Percentiles rank a stretch among this genome's conserved stretches.
Evolutionary conservation across 1,140 invertebrate genomes (phyloP).

Genomic region (Drosophila takahashii): DNA sequence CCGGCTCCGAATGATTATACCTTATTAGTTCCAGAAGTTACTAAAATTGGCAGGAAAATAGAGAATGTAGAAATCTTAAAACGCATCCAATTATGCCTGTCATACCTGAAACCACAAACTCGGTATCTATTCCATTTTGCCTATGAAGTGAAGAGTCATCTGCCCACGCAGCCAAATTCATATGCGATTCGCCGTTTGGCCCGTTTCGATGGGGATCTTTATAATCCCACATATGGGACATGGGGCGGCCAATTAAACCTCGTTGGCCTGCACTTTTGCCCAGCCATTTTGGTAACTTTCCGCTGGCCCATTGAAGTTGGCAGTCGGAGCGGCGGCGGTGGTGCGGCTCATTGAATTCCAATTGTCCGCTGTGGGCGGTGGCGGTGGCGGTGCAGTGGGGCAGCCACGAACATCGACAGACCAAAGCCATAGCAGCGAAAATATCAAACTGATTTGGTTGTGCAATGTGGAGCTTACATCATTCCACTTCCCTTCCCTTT

Average conservation of each 20-base stretch:
- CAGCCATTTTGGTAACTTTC: constrained; percentile 31
- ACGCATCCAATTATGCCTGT: background rate
- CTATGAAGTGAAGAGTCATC: background rate
- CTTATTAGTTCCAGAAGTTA: background rate
- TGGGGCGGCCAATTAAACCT: constrained; percentile 34
- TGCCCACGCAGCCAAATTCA: constrained; percentile 9
- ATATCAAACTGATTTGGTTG: constrained; percentile 39
- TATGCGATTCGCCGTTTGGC: background rate
- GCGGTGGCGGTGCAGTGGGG: constrained; percentile 8
- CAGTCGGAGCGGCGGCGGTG: constrained; percentile 6
- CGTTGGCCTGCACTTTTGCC: constrained; percentile 30
- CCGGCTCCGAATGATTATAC: constrained; percentile 7
- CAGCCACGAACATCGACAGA: constrained; percentile 13
- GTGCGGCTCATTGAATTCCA: constrained; percentile 50
- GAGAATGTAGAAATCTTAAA: background rate
- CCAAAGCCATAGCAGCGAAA: constrained; percentile 22
- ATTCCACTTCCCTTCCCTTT: constrained; percentile 26
- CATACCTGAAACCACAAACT: background rate
- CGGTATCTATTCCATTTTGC: background rate
- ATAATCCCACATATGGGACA: constrained; percentile 15
- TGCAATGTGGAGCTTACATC: constrained; percentile 40
- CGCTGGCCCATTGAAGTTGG: constrained; percentile 6
- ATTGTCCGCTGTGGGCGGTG: constrained; percentile 47
- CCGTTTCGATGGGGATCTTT: constrained; percentile 2
- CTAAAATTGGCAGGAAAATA: background rate